These are phyloP conservation scores for Lagria hirta DNA, from an alignment of 2,888 invertebrate genomes.

Conservation along the genomic window DNA sequence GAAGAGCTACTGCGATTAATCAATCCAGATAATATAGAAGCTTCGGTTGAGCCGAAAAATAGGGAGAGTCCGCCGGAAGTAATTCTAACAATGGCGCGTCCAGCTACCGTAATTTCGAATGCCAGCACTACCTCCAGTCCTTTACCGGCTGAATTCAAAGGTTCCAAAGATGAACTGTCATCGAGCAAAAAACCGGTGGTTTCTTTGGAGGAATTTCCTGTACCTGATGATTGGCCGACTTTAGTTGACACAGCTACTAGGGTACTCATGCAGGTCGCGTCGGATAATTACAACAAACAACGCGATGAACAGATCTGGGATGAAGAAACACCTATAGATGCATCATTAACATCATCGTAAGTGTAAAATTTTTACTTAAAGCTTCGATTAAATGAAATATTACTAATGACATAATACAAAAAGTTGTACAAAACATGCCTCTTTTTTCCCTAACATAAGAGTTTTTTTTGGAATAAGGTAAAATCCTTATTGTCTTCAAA, in stretches of 20 bases:
- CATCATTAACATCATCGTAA: slow-evolving; percentile 51
- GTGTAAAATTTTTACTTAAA: slow-evolving; percentile 33
- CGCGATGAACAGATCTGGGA: slow-evolving; percentile 48
- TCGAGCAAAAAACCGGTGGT: slow-evolving; percentile 44
- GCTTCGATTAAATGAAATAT: too few species aligned
- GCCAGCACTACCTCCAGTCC: slow-evolving; percentile 62
- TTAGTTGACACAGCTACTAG: slow-evolving; percentile 78
- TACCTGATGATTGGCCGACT: slow-evolving; percentile 77
- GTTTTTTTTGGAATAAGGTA: too few species aligned
- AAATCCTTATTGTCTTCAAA: too few species aligned
- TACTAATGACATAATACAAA: too few species aligned
- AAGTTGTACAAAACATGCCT: too few species aligned
- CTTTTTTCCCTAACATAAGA: too few species aligned
- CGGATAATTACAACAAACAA: slow-evolving; percentile 27
- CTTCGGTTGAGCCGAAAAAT: slow-evolving; percentile 35
- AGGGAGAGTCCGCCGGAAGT: slow-evolving; percentile 62
- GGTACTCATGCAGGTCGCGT: slow-evolving; percentile 50
- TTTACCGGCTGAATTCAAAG: slow-evolving; percentile 59
- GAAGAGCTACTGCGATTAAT: slow-evolving; percentile 83
- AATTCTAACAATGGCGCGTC: slow-evolving; percentile 66
- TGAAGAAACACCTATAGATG: slow-evolving; percentile 51
- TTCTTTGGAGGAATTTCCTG: slow-evolving; percentile 58
- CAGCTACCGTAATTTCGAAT: slow-evolving; percentile 66
- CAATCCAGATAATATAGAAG: slow-evolving; percentile 70
- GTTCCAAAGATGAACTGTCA: slow-evolving; percentile 58